Conservation (phyloP, 2,113 vertebrate species). For the Papio anubis region DNA sequence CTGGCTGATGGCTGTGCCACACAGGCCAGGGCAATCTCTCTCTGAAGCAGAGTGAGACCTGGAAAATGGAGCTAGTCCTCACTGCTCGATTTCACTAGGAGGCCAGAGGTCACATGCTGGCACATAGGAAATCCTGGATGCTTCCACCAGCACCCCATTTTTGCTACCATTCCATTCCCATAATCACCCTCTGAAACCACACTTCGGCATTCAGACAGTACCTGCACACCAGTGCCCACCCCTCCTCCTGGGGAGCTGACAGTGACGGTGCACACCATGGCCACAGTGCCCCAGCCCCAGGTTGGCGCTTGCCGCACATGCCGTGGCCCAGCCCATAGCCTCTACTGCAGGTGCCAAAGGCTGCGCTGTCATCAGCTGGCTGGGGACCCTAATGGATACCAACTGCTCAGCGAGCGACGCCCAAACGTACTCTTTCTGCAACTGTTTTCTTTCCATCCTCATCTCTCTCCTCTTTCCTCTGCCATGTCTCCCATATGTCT, state of each 20-base stretch:
- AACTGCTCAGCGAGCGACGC: background rate
- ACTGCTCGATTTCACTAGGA: background rate
- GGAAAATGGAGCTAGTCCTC: background rate
- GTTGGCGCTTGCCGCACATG: accelerated
- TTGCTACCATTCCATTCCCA: background rate
- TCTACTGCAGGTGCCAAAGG: background rate
- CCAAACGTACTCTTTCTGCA: background rate
- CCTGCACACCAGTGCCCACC: too few relatives aligned
- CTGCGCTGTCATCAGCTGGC: background rate
- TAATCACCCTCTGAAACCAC: background rate
- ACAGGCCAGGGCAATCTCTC: background rate
- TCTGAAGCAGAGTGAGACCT: background rate
- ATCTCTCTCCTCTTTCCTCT: background rate
- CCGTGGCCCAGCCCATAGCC: background rate
- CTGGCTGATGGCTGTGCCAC: background rate
- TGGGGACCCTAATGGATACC: background rate
- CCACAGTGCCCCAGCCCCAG: background rate
- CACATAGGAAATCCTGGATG: background rate
- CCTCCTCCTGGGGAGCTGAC: background rate
- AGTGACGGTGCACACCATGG: too few relatives aligned
- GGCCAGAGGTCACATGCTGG: background rate
- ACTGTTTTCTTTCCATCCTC: background rate
- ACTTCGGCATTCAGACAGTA: background rate
- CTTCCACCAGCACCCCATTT: background rate
- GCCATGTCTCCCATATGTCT: background rate